Conservation (phyloP, 2,888 invertebrate genomes). For the Arrhopalites spinosus region DNA sequence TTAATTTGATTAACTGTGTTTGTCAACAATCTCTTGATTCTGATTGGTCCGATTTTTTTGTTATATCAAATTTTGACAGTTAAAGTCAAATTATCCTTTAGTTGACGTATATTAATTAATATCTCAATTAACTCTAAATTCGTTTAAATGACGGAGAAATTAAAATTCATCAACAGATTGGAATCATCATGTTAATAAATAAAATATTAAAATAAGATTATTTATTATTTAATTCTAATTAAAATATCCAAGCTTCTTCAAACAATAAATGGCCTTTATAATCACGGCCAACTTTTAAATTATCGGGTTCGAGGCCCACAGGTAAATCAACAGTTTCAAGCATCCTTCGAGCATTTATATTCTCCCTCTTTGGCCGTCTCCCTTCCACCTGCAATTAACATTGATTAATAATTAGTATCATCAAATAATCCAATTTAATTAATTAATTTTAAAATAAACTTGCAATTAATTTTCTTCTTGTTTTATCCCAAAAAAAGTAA, state of each 20-base stretch:
- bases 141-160: too few relatives aligned
- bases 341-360: slow-evolving; percentile 25
- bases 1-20: too few relatives aligned
- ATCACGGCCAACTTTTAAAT: slow-evolving; percentile 15
- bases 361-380: slow-evolving; percentile 17
- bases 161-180: too few relatives aligned
- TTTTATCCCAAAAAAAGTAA: slow-evolving; percentile 17
- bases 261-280: slow-evolving; percentile 11
- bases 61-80: too few relatives aligned
- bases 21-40: too few relatives aligned
- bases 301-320: slow-evolving; percentile 11
- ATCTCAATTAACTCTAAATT: too few relatives aligned
- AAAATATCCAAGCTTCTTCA: slow-evolving; percentile 30
- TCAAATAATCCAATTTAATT: neutral
- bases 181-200: too few relatives aligned
- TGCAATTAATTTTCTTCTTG: slow-evolving; percentile 12
- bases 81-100: too few relatives aligned
- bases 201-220: too few relatives aligned
- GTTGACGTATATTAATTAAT: too few relatives aligned
- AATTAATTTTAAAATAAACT: neutral
- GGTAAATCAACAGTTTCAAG: slow-evolving; percentile 16
- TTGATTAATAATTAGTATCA: neutral
- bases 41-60: too few relatives aligned
- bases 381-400: slow-evolving; percentile 18
- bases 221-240: too few relatives aligned